These are phyloP conservation scores for Mechanitis messenoides DNA, from an alignment of 2,888 invertebrate genomes.

Conservation along the genomic window DNA sequence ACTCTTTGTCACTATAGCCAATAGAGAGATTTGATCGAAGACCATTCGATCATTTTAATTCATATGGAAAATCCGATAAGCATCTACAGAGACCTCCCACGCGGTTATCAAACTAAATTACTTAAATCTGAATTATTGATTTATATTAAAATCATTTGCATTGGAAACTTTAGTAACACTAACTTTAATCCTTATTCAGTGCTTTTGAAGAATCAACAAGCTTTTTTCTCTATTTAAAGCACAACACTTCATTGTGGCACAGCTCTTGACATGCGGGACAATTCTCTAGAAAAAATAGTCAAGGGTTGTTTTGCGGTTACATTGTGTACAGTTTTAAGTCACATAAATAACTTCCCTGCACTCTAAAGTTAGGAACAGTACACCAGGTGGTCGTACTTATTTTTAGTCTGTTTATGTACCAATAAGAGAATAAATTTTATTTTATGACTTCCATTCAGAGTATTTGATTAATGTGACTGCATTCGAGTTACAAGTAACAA, in stretches of 20 bases:
- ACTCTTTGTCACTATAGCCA: conserved; percentile 24
- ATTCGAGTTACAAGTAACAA: conserved; percentile 23
- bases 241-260: conserved; percentile 32
- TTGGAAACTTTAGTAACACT: not conserved
- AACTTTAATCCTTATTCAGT: not conserved
- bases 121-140: no score
- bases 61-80: conserved; percentile 37
- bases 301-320: conserved; percentile 71
- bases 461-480: conserved; percentile 54
- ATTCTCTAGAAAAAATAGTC: conserved; percentile 58
- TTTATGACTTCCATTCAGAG: conserved; percentile 64
- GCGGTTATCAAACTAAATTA: conserved; percentile 5
- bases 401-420: conserved; percentile 64
- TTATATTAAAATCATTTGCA: no score
- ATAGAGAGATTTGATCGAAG: conserved; percentile 28
- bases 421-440: conserved; percentile 63
- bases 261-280: conserved; percentile 51
- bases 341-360: conserved; percentile 64
- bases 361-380: conserved; percentile 50
- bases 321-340: conserved; percentile 55
- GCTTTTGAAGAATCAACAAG: conserved; percentile 4
- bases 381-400: conserved; percentile 70
- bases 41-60: conserved; percentile 40
- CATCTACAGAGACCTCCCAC: conserved; percentile 34
- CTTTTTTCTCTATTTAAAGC: conserved; percentile 22